Evolutionary conservation across 2,888 invertebrate genomes (phyloP), one percentile per base, ranked within the genome.

Genomic region (Blera fallax): DNA sequence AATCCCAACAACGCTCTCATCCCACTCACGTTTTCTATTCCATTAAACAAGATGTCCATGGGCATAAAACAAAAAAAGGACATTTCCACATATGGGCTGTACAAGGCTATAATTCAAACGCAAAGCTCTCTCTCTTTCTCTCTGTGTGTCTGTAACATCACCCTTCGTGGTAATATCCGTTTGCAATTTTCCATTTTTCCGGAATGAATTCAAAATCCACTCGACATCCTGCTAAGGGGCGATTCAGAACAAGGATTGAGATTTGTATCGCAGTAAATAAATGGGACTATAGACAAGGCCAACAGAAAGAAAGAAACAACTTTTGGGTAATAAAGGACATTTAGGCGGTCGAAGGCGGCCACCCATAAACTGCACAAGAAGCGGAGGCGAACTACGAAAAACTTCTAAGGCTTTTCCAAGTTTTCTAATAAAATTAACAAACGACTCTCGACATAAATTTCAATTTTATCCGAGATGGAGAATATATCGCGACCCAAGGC

Each of bases 371-470:
- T 21, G 48, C 11, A 48, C 18, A 48, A 48, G 10, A 11, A 14
- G 1, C 10, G 48, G 8, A 21, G 7, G 48, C 8, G 4, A 10
- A 10, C 10, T 21, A 4, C 1, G 21, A 29, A 29, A 3, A 54
- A 54, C 29, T 54, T 54, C 24, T 54, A n/a, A 7, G 54, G 54
- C 14, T 54, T 29, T 29, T 14, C 29, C 27, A 54, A 54, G 54
- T 54, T 54, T 54, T 54, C 54, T 16, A 29, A 54, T 54, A 54
- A 54, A 54, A 29, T 54, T 54, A 54, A 54, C 54, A 29, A 54
- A 29, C 27, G 54, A 29, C 27, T 14, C 27, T 29, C 29, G 29
- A 54, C 16, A 54, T 54, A 54, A 54, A 54, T 54, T 54, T 54
- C 54, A 54, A 54, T 54, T 54, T 27, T 54, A 54, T 54, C 54